Conservation (phyloP, 2,888 invertebrate genomes). For the Plebejus anna region DNA sequence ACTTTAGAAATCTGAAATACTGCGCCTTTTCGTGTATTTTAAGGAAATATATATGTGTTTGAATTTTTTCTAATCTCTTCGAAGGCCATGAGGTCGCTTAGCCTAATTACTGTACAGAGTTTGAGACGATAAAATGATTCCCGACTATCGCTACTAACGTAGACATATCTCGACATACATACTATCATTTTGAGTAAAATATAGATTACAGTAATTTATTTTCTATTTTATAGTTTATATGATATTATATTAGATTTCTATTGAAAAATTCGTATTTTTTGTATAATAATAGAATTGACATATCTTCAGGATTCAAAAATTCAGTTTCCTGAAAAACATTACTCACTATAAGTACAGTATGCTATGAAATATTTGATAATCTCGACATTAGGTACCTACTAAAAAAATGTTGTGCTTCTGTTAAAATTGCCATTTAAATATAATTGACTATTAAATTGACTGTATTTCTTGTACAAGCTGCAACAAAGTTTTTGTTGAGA, state of each 20-base stretch:
- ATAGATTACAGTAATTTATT: not conserved
- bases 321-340: not conserved
- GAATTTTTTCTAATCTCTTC: not conserved
- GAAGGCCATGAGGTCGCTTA: not conserved
- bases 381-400: too few relatives aligned
- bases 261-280: not conserved
- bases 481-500: too few relatives aligned
- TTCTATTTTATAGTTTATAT: not conserved
- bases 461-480: too few relatives aligned
- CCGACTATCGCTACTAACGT: conserved; percentile 29
- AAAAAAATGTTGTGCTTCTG: too few relatives aligned
- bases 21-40: too few relatives aligned
- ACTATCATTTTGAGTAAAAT: conserved; percentile 11
- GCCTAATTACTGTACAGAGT: conserved; percentile 36
- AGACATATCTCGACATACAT: conserved; percentile 33
- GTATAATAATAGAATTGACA: not conserved
- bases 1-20: too few relatives aligned
- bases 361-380: not conserved
- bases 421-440: too few relatives aligned
- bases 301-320: not conserved
- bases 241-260: not conserved
- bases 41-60: not conserved
- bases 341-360: not conserved
- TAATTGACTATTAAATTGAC: too few relatives aligned
- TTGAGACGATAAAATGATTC: conserved; percentile 34